These are phyloP conservation scores for Pelecanus crispus DNA, from an alignment of 2,113 vertebrate genomes.

Conservation along the genomic window DNA sequence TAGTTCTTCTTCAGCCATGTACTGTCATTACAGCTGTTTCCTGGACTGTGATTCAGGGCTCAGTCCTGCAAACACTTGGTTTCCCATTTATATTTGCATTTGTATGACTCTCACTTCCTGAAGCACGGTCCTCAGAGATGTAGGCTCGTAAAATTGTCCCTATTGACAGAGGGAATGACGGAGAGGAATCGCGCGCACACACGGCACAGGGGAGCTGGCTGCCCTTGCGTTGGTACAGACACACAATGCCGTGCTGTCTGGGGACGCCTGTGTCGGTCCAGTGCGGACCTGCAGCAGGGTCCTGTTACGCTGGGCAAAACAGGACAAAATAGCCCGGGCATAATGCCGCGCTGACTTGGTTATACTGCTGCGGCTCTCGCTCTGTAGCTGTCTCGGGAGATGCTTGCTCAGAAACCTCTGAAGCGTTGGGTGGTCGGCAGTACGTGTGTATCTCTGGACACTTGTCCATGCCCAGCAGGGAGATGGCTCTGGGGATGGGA, in stretches of 20 bases:
- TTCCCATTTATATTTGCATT: background rate
- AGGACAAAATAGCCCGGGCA: background rate
- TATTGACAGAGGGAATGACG: background rate
- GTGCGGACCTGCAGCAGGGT: background rate
- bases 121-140: background rate
- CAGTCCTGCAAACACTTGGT: background rate
- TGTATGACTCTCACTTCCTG: background rate
- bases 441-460: too few relatives aligned
- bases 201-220: background rate
- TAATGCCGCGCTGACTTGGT: background rate
- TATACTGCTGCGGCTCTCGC: background rate
- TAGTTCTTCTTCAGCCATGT: background rate
- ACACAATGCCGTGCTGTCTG: background rate
- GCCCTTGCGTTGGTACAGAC: accelerated
- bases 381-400: background rate
- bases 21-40: background rate
- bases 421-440: background rate
- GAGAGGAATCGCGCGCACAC: background rate
- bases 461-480: background rate
- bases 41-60: background rate
- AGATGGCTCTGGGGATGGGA: background rate
- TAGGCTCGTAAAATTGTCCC: background rate
- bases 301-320: background rate
- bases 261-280: background rate
- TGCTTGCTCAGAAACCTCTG: background rate